Evolutionary conservation across 30 jellyfish, hydroid and myxozoan genomes (phyloP), one percentile per base, ranked within the genome.

Genomic region (Hydractinia echinata): DNA sequence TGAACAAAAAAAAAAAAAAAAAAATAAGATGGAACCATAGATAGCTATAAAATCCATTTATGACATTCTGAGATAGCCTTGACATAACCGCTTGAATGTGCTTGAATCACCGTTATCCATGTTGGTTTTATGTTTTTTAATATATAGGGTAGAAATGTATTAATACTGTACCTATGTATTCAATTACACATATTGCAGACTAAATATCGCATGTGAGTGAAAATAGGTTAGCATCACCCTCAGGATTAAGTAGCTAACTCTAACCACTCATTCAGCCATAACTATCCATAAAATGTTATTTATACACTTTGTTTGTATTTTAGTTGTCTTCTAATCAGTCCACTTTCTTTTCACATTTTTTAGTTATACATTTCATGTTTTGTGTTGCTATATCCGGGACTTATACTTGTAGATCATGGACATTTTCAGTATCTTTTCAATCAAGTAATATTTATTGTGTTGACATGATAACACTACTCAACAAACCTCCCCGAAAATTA

Each of bases 391-490:
- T 92, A 92, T 78, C 98, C 98, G 20, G 98, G 98, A 15, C 87
- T 92, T 72, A 82, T 86, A 20, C 77, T 92, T 62, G 81, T 92
- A 54, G 98, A 92, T 51, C 96, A 92, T 80, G 98, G 98, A 53
- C 98, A 92, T 53, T 92, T 92, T 55, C 98, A 92, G 96, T 92
- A 92, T 82, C 96, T 72, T 85, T 85, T 30, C 44, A 30, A 30
- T 30, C 44, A 30, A 30, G 44, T 30, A 30, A 30, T 30, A 30
- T 30, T 30, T 30, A 30, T 30, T 30, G 2, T 30, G 44, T 30
- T 30, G 44, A 30, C 44, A 30, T 30, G 44, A 30, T 30, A 30
- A 30, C 1, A 30, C 44, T 30, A 30, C 2, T 30, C 44, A 1
- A 30, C 44, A 2, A 30, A 30, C 1, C 44, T 30, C 1, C 44